Conservation (phyloP, 2,797 vertebrate genomes). For the Rousettus madagascariensis region DNA sequence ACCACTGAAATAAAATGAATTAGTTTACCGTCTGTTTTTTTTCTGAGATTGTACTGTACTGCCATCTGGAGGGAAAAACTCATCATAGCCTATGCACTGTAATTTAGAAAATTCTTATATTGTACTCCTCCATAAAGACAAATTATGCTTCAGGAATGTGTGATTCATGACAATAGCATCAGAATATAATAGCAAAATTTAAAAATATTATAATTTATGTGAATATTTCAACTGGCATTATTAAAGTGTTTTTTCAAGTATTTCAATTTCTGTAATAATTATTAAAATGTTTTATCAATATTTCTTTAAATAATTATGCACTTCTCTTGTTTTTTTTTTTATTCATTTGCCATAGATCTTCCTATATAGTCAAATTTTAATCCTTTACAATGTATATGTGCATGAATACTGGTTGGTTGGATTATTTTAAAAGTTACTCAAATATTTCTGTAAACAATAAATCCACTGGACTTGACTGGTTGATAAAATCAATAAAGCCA, state of each 20-base stretch:
- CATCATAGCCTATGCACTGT: not conserved
- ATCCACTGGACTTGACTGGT: not conserved
- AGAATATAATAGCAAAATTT: not conserved
- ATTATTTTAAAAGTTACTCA: constrained; percentile 2
- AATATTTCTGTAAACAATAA: not conserved
- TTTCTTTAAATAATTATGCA: not conserved
- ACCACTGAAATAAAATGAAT: not conserved
- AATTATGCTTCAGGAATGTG: not conserved
- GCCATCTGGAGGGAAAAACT: constrained; percentile 78
- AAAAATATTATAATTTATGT: not conserved
- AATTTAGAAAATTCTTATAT: not conserved
- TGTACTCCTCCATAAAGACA: not conserved
- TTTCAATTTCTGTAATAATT: constrained; percentile 27
- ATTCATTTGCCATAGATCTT: not conserved
- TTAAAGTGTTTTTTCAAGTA: not conserved
- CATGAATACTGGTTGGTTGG: not conserved
- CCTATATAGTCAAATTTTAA: not conserved
- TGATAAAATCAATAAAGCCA: not conserved
- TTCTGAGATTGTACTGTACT: constrained; percentile 77
- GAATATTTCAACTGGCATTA: not conserved
- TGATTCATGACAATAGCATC: not conserved
- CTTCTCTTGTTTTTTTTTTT: not conserved
- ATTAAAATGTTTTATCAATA: not conserved
- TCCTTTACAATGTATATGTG: not conserved
- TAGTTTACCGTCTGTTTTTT: not conserved